Base-by-base conservation (phyloP, 2,797 vertebrate genomes). In the Etheostoma perlongum region DNA sequence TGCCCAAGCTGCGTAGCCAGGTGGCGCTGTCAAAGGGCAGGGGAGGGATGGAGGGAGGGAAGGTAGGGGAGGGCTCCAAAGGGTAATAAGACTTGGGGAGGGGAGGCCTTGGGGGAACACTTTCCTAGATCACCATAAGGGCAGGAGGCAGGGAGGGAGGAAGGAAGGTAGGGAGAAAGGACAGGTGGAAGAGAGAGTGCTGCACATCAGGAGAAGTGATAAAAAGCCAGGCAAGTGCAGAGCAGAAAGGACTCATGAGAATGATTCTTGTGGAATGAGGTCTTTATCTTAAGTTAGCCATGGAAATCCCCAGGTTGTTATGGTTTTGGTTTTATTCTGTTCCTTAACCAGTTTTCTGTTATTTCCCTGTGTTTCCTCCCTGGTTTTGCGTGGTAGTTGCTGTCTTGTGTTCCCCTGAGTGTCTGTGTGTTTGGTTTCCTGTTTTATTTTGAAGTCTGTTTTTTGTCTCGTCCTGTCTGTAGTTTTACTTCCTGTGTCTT, bases 21-120 rank as follows among this genome's bases (percentile, higher is more conserved):
- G 87, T 71, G 72, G 88, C 90, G 93, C 93, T 94, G 91, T 94
- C 92, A 82, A 89, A 90, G 81, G 94, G 91, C 93, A 96, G 85
- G 93, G 97, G 94, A 84, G 95, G 84, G 89, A 96, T 93, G 18
- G 93, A 94, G 70, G 96, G 97, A 92, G 96, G 96, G 75, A 96
- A 93, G 63, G 93, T 91, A 73, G 93, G 92, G 95, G 96, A 96
- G 86, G 96, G 90, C 66, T 98, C 97, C 95, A 98, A 90, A 89
- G 96, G 97, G n/a, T 95, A 95, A 94, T 98, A 99, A 86, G 97
- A 97, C 94, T 97, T 98, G 86, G 98, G 97, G 79, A 99, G 97
- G 84, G 97, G 97, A 86, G 97, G 97, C 89, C 97, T 95, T 64
- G 97, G 97, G 47, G 97, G 97, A 83, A 96, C 96, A n/a, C 93